Percentiles rank a stretch among this genome's conserved stretches.
Conservation (phyloP, 2,113 vertebrate species). For the Pterocles orientalis region DNA sequence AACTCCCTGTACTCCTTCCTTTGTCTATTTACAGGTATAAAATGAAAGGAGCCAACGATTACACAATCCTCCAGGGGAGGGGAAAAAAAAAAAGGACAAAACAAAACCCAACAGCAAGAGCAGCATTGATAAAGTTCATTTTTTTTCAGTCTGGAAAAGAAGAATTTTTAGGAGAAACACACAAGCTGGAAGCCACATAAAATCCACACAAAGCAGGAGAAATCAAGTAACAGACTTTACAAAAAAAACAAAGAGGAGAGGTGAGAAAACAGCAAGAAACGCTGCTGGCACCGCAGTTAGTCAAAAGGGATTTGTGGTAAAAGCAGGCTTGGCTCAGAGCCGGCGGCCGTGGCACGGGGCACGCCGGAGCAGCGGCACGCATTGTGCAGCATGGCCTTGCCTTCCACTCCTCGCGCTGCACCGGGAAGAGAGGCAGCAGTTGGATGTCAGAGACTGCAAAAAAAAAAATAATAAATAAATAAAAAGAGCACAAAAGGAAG, state of each 20-base stretch:
- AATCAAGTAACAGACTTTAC: neutral
- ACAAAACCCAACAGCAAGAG: neutral
- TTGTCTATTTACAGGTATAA: neutral
- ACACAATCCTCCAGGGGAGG: neutral
- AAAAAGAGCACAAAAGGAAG: slow-evolving; percentile 19
- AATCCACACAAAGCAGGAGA: neutral
- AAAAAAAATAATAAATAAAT: neutral
- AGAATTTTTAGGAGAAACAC: neutral
- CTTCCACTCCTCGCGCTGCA: neutral
- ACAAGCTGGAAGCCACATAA: neutral
- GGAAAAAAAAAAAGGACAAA: neutral
- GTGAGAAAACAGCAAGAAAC: neutral
- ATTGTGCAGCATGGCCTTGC: neutral
- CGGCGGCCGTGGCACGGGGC: neutral
- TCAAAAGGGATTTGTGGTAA: neutral
- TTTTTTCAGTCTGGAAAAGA: neutral
- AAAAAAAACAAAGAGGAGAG: neutral
- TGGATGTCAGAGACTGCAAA: neutral
- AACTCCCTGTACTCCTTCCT: neutral
- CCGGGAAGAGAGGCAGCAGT: neutral
- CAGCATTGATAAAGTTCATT: neutral
- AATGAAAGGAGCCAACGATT: slow-evolving; percentile 8
- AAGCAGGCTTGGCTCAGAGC: neutral
- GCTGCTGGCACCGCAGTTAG: neutral
- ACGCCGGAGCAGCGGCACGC: neutral